Percentiles rank a stretch among this genome's conserved stretches.
Evolutionary conservation across 2,888 invertebrate species (phyloP).

Genomic region (Drosophila atripex): DNA sequence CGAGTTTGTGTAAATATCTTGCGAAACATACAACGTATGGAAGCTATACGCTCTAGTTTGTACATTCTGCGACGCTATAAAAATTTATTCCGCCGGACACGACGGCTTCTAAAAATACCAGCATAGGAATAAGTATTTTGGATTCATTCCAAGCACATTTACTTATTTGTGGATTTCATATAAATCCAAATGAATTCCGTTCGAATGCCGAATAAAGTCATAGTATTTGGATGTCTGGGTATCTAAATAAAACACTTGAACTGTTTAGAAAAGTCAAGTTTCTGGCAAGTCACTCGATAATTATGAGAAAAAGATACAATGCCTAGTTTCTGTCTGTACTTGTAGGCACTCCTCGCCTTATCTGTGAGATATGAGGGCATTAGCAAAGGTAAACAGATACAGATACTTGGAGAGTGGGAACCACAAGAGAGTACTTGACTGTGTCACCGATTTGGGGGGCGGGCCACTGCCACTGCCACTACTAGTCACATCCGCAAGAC

Average conservation of each 20-base stretch:
- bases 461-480: neutral
- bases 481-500: constrained; percentile 33
- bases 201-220: neutral
- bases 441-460: constrained; percentile 13
- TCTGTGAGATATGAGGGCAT: constrained; percentile 22
- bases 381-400: constrained; percentile 41
- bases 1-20: neutral
- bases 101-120: constrained; percentile 54
- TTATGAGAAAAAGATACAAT: constrained; percentile 19
- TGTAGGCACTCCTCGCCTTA: constrained; percentile 7
- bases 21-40: no score
- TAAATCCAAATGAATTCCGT: constrained; percentile 16
- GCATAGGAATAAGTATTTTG: constrained; percentile 60
- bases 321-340: constrained; percentile 20
- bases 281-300: constrained; percentile 18
- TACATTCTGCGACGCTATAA: constrained; percentile 45
- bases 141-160: constrained; percentile 69
- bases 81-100: constrained; percentile 42
- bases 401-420: neutral
- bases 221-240: neutral
- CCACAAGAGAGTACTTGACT: constrained; percentile 2
- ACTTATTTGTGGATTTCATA: constrained; percentile 52
- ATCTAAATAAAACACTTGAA: no score
- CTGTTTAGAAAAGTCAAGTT: no score
- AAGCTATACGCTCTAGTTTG: no score